Evolutionary conservation across 2,797 vertebrate species (phyloP), one percentile per base, ranked within the genome.

Genomic region (Phataginus tetradactyla): DNA sequence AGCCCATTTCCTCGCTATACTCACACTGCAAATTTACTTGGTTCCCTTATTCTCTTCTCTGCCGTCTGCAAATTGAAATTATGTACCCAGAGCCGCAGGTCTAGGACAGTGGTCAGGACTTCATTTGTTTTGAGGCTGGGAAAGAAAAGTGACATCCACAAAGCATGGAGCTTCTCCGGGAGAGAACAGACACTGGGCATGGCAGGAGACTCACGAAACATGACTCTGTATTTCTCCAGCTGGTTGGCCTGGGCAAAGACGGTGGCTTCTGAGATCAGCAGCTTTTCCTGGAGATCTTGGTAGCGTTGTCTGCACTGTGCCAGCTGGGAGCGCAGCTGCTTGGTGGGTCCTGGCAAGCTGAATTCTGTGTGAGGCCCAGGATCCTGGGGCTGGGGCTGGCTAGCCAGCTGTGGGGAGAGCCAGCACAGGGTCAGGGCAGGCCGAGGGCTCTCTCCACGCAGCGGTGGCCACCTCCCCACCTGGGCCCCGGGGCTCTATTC

Each of bases 231-330:
- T 91, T 99, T 99, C 97, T 99, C 99, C 94, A 99, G 99, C 87
- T 99, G 99, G 83, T 99, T 98, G 0, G 99, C 99, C 98, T 99
- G 99, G 51, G 99, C 99, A 14, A 99, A 99, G 66, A 99, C 99
- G 0, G 98, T 99, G 80, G 99, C 99, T 97, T 99, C 99, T 0
- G 99, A 99, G 86, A 99, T 99, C 87, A 99, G 99, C 11, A 99
- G 99, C 93, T 99, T 99, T 97, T 99, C 99, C 97, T 99, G 99
- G 96, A 99, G 99, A 77, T 99, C 99, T 85, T 98, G 98, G 97
- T 99, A 99, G 97, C 99, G 98, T 77, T 99, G 99, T 64, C 97
- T 98, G 92, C 99, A 99, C 57, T 99, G 98, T 0, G 97, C 98
- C 97, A 99, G 98, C 91, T 99, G 99, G 0, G 99, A 98, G 45